Evolutionary conservation across 1,140 invertebrate genomes (phyloP), one percentile per base, ranked within the genome.

Genomic region (Gerris buenoi): DNA sequence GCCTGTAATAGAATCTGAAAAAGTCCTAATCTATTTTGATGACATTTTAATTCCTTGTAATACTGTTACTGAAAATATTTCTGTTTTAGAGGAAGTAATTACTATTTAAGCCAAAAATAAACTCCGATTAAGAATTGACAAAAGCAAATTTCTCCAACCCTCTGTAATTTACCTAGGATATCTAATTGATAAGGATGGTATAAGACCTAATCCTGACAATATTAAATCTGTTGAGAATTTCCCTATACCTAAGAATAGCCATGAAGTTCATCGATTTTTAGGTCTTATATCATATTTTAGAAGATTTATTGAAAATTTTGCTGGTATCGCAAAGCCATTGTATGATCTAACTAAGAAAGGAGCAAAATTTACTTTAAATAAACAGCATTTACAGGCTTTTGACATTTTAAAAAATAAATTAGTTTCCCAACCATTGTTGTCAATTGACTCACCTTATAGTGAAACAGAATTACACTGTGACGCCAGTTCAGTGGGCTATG

Each of bases 231-330:
- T 71, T 25, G 18, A 14, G 1, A 60, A 70, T 28, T 70, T 46
- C 62, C 71, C 71, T 13, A n/a, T 59, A n/a, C 68, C 72, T 0
- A 67, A 58, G 65, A 74, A 62, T 23, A 1, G 66, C 1, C 70
- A 66, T 68, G 26, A 71, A 58, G 62, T 76, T 33, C 65, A 72
- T 26, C 60, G 68, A 25, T 71, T 73, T 57, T 64, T 73, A 1
- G 73, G 73, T 14, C 56, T 74, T 2, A 67, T 26, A 10, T 67
- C 66, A 10, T 73, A 73, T 65, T 74, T 72, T 65, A 65, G 73
- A 25, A 63, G 67, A 59, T 74, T 73, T 66, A 66, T 74, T 27
- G 60, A 71, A 57, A 46, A 69, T 65, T 73, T 70, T 65, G 67
- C 73, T 14, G 65, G 46, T 71, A 29, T 71, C 64, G 33, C 76